Percentiles rank a stretch among this genome's conserved stretches.
phyloP scores from a whole-genome alignment of 2,888 invertebrate species.

The Acleris emargana region DNA sequence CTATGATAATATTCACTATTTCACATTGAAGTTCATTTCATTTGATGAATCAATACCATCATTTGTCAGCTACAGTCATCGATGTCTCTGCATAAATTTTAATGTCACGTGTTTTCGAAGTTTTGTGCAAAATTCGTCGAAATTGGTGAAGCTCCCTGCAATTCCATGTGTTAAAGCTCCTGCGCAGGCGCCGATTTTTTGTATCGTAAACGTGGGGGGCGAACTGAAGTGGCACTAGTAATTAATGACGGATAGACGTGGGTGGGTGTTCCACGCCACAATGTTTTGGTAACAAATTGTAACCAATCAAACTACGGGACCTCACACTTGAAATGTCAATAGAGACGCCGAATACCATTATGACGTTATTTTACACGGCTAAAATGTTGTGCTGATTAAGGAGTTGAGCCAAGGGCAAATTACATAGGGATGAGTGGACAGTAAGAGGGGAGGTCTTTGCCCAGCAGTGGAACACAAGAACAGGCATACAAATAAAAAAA shows the following conservation, averaged over 20 bases:
- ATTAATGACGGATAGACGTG: conserved; percentile 75
- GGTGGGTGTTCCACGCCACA: conserved; percentile 72
- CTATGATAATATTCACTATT: no score
- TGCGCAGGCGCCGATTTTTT: conserved; percentile 59
- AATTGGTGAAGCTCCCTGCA: conserved; percentile 3
- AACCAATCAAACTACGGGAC: conserved; percentile 72
- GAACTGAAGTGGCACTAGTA: conserved; percentile 70
- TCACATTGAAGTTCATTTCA: no score
- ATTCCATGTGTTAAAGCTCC: conserved; percentile 14
- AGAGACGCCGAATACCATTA: conserved; percentile 57
- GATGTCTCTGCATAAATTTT: background rate
- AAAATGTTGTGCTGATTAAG: no score
- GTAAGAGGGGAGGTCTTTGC: no score
- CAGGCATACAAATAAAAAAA: no score
- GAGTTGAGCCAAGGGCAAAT: no score
- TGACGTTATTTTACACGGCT: conserved; percentile 3
- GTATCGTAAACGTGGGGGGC: conserved; percentile 68
- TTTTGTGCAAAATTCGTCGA: conserved; percentile 24
- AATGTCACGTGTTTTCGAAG: conserved; percentile 9
- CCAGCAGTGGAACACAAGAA: no score
- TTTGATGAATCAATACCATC: no score
- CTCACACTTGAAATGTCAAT: conserved; percentile 74
- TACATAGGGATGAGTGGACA: no score
- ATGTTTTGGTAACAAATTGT: conserved; percentile 79
- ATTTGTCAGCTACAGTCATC: no score